Evolutionary conservation across 2,888 invertebrate species (phyloP), one percentile per base, ranked within the genome.

Genomic region (Omphaloscelis lunosa): DNA sequence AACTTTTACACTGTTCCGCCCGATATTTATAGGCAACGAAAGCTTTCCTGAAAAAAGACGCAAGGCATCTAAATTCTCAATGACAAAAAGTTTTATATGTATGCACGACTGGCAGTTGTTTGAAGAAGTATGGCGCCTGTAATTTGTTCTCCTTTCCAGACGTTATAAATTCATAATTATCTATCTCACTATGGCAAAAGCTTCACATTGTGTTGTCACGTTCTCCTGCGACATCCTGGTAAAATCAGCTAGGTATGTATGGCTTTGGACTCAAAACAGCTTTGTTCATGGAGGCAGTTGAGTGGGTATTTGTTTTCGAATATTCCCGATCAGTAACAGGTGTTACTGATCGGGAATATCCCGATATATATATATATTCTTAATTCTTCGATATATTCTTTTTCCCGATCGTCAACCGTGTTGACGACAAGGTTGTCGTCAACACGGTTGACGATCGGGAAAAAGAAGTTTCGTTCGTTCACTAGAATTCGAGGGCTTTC

Each of bases 101-200:
- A 45, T 65, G 11, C 41, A 51, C 51, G 51, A 23, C 51, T 23
- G 51, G 8, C 8, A 27, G 45, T 45, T 27, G 7, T 58, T 53
- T 77, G 41, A 51, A 77, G 45, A 45, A 56, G 62, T 67, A 45
- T 17, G 45, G 48, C 41, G 56, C 66, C n/a, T 56, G 56, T 73
- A 45, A 73, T 78, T 78, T 66, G 56, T 62, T 56, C 62, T 34
- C 6, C 12, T 23, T 68, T 17, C 58, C 23, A 51, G 56, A n/a
- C 11, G 66, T 70, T 61, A 73, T 63, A 62, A 39, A 58, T 51
- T 70, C 65, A 73, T 59, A 62, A 41, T 67, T 51, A 74, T 48
- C 17, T 74, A 56, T 39, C 61, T 56, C 56, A 51, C 15, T 53
- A 41, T 17, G 17, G 5, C 7, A 15, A 23, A 20, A 15, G 29